These are phyloP conservation scores for Protonibea diacanthus DNA, from an alignment of 2,797 vertebrate genomes.

Conservation along the genomic window DNA sequence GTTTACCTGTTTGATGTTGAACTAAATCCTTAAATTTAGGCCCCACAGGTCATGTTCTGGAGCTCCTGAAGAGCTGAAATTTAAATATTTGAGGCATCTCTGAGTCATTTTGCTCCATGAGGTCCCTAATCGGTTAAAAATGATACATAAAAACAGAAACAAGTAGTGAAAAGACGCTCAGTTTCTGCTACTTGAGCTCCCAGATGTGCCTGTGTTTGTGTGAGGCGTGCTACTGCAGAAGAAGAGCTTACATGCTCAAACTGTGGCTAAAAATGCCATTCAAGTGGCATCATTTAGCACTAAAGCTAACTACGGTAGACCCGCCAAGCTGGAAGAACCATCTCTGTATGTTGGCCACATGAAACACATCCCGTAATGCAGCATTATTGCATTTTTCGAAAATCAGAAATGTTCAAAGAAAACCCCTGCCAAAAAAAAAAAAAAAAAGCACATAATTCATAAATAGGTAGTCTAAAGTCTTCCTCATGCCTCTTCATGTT, in stretches of 20 bases:
- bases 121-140: neutral
- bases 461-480: conserved; percentile 33
- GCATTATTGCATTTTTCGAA: neutral
- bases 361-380: neutral
- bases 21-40: neutral
- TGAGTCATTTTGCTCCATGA: neutral
- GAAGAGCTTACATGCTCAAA: conserved; percentile 15
- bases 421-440: neutral
- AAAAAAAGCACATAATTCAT: neutral
- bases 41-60: no score
- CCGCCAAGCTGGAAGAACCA: conserved; percentile 6
- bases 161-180: neutral
- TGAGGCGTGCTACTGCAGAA: neutral
- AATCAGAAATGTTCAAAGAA: neutral
- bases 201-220: conserved; percentile 10
- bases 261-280: conserved; percentile 50
- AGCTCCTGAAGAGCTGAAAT: neutral
- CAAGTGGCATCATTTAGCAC: conserved; percentile 43
- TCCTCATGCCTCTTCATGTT: conserved; percentile 71
- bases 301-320: conserved; percentile 19
- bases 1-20: conserved; percentile 5
- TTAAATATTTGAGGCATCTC: neutral
- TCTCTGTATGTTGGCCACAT: neutral
- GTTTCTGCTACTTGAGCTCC: neutral
- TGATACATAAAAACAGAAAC: conserved; percentile 8